Base-by-base conservation (phyloP, 2,888 invertebrate genomes). In the Mythimna pallens region DNA sequence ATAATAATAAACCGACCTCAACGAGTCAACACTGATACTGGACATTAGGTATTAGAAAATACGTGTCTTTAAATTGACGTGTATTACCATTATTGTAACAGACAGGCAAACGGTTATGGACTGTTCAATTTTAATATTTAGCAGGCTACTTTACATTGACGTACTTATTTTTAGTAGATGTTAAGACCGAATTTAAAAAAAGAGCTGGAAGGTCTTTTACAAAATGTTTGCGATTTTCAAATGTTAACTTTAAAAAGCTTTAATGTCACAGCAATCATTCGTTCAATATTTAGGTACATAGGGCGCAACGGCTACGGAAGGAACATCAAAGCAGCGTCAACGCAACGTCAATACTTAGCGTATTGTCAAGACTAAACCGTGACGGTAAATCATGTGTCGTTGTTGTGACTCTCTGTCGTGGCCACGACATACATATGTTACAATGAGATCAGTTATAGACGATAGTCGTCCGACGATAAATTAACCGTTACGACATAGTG, bases 1-100 rank as follows among this genome's bases (percentile, higher is more conserved):
- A 61, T 57, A 70, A 77, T 65, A 71, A 65, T 57, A 40, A 58
- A 59, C 47, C 62, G 57, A 65, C 79, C 62, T 73, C 57, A 73
- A 62, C 34, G 14, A 30, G 47, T 61, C 25, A 54, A 43, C n/a
- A 58, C 62, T 67, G 17, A 50, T 67, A 52, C 43, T 61, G 22
- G 7, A 14, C 3, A 57, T 14, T 25, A 30, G 5, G 7, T 55
- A 75, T 57, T 22, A 66, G 12, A 52, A 57, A 14, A 43, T 50
- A 34, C 10, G 30, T 34, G 22, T 17, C 14, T 58, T 52, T n/a
- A 36, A 43, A 17, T 20, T 47, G 17, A 34, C 14, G 43, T 52
- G 14, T 43, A 36, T 52, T 47, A 36, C n/a, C 10, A 17, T n/a
- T 14, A 34, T n/a, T 43, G 6, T 12, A 58, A 52, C 40, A 10